Base-by-base conservation (phyloP, 2,113 vertebrate species). In the Amblyopsis rosae region DNA sequence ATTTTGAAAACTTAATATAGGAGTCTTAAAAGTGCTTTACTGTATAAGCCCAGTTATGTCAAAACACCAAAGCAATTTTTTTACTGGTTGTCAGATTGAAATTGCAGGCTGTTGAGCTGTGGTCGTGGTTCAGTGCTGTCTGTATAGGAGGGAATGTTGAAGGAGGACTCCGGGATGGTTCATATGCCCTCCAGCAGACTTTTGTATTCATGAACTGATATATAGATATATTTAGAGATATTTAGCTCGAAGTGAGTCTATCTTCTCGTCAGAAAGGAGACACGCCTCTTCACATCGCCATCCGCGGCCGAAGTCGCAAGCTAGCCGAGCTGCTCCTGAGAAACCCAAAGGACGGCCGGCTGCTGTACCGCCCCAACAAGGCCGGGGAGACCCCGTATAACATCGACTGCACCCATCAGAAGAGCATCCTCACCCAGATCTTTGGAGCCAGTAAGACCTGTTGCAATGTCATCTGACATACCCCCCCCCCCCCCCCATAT, bases 361-460 rank as follows among this genome's bases (percentile, higher is more conserved):
- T 99, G 59, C 94, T 99, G 55, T 99, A 99, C 47, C 95, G 96
- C 19, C 98, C 98, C 10, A 99, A 98, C 91, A 99, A 98, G 86
- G 93, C 95, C 17, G 96, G 96, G 63, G 98, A 99, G 88, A 99
- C 97, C 0, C 98, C 98, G 0, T 99, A 99, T 89, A 99, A 99
- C 88, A 98, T 99, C 4, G 98, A 99, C 89, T 99, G 97, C 74
- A 97, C 94, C 77, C 98, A 99, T 79, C 98, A 99, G 91, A 99
- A 99, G 86, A 99, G 98, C 86, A 99, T 99, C 89, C 93, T 99
- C 80, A 99, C 98, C 0, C 98, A 99, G 79, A 98, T 99, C 90
- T 99, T 99, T 89, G 98, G 98, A 88, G 97, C 98, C 80, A 94
- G 98, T 99, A 89, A 84, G 96, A 77, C 5, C 2, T 7, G 0